Evolutionary conservation across 2,113 vertebrate species (phyloP).

Genomic region (Ictalurus punctatus): DNA sequence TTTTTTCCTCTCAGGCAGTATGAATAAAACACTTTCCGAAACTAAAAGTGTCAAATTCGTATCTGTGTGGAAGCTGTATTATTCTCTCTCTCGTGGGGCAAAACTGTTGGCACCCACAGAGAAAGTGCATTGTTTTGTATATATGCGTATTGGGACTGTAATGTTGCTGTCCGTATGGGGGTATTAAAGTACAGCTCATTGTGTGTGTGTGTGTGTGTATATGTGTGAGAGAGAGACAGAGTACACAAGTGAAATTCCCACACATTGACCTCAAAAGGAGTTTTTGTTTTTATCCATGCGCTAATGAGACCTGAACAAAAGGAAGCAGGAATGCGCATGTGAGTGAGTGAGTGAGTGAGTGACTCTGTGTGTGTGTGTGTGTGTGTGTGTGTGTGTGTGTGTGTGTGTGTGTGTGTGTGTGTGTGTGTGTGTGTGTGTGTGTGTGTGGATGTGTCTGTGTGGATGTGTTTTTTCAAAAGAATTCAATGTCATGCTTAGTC

Average conservation of each 20-base stretch:
- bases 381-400: too few relatives aligned
- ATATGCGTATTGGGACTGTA: background rate
- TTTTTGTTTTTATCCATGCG: slow-evolving; percentile 2
- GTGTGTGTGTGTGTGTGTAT: background rate
- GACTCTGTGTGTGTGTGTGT: background rate
- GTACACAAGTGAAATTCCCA: slow-evolving; percentile 1
- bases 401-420: too few relatives aligned
- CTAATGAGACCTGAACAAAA: slow-evolving; percentile 8
- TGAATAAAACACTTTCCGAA: slow-evolving; percentile 37
- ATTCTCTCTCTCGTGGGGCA: background rate
- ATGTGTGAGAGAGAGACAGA: background rate
- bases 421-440: background rate
- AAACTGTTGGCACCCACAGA: background rate
- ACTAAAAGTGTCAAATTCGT: background rate
- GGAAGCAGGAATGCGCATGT: background rate
- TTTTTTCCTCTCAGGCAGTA: background rate
- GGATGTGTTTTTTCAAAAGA: background rate
- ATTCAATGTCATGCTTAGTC: background rate
- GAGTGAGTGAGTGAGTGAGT: too few relatives aligned
- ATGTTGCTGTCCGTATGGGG: background rate
- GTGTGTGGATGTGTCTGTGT: background rate
- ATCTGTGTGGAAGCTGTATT: background rate
- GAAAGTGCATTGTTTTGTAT: background rate
- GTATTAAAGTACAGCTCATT: background rate
- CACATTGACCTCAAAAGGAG: slow-evolving; percentile 18